Conservation (phyloP, 37 sponge, comb jelly and placozoan genomes). For the Halisarca cf. caerulea region DNA sequence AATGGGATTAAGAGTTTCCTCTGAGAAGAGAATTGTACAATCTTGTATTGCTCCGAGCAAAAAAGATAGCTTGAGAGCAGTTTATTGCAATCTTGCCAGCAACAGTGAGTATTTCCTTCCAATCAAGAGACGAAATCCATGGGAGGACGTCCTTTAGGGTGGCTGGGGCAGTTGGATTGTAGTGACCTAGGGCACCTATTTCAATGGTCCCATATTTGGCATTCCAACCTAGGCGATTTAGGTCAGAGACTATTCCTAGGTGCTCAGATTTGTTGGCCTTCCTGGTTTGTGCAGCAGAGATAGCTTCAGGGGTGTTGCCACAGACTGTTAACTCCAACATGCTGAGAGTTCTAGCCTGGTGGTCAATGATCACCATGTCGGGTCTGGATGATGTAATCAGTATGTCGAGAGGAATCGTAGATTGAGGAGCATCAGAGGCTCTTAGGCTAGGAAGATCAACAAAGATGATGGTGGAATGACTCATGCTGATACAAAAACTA, state of each 20-base stretch:
- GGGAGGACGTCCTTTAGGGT: background rate
- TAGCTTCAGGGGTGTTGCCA: background rate
- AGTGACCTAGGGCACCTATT: constrained; percentile 30
- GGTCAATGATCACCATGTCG: constrained; percentile 31
- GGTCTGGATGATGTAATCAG: constrained; percentile 17
- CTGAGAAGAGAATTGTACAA: no score
- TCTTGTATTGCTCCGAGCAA: no score
- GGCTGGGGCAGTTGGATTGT: background rate
- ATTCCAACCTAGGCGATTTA: background rate
- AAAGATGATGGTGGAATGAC: background rate
- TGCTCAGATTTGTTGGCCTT: background rate
- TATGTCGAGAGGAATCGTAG: constrained; percentile 18
- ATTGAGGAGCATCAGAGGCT: constrained; percentile 3
- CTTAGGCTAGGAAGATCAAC: background rate
- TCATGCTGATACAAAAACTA: background rate
- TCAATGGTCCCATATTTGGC: constrained; percentile 12
- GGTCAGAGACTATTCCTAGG: background rate
- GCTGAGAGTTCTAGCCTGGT: background rate
- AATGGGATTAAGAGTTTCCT: no score
- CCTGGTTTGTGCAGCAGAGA: background rate
- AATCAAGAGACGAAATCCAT: background rate
- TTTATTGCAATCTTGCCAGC: background rate
- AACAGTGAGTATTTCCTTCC: background rate
- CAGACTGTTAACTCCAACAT: constrained; percentile 25
- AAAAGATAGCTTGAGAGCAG: background rate